Evolutionary conservation across 2,797 vertebrate genomes (phyloP), one percentile per base, ranked within the genome.

Genomic region (Enteromius unitaeniatus): DNA sequence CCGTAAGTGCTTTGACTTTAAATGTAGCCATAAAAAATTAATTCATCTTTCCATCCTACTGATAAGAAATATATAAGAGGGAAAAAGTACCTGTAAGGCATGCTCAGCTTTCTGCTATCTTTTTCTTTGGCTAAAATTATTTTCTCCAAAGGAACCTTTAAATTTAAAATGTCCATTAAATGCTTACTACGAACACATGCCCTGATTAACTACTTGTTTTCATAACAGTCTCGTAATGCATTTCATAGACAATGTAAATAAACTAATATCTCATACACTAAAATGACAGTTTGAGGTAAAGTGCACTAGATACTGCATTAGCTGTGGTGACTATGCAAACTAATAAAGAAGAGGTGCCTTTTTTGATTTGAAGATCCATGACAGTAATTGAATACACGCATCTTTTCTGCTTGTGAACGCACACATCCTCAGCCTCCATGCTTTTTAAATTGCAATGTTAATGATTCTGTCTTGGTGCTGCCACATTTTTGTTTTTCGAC

Each of bases 41-140:
- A 65, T 73, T 73, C 0, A 73, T 42, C 45, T 82, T 45, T 53
- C 49, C 47, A 76, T 67, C 15, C 31, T 67, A 76, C 49, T 58
- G 62, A 83, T 76, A 53, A 37, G 42, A 82, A 45, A 69, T 76
- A 69, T 76, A 23, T 37, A 85, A 75, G 47, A 86, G 84, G 64
- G 55, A 79, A 58, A 49, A 58, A 62, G 55, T 72, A 79, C 49
- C 67, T 84, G n/a, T 83, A 78, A 78, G 62, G 78, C 84, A 68
- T 84, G 84, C 86, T 67, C 26, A 79, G 76, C 64, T 87, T 69
- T 79, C 79, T 82, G 69, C 55, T 31, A 3, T 81, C 70, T 45
- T 34, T 64, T 80, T 89, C 84, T 87, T 87, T 85, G 79, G 82
- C 85, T 78, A 62, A 62, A 69, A 55, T 51, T 17, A 82, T 47